phyloP scores from a whole-genome alignment of 1,140 invertebrate species.

The Stegodyphus mimosarum region DNA sequence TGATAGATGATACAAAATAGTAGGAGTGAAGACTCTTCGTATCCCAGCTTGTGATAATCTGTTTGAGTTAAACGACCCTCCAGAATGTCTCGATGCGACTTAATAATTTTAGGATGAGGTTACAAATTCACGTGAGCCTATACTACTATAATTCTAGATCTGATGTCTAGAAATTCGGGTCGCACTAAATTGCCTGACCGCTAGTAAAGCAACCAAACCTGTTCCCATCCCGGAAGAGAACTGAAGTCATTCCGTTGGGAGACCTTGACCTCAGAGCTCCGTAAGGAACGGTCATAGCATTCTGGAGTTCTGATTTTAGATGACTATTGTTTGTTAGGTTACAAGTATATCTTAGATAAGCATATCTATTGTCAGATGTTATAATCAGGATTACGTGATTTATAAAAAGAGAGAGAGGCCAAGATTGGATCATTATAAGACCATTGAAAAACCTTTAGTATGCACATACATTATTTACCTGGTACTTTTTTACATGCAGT shows the following conservation, averaged over 20 bases:
- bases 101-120: too few species aligned
- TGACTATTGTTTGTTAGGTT: not conserved
- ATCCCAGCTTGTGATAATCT: too few species aligned
- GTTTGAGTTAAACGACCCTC: too few species aligned
- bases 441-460: too few species aligned
- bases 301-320: not conserved
- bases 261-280: conserved; percentile 18
- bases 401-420: too few species aligned
- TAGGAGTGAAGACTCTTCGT: too few species aligned
- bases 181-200: conserved; percentile 18
- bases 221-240: conserved; percentile 32
- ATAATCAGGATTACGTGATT: not conserved
- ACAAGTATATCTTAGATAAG: not conserved
- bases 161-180: conserved; percentile 14
- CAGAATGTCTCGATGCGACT: too few species aligned
- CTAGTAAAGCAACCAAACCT: not conserved
- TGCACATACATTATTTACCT: too few species aligned
- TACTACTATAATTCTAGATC: not conserved
- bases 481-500: too few species aligned
- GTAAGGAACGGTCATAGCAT: conserved; percentile 21
- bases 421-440: too few species aligned
- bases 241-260: not conserved
- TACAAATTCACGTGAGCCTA: too few species aligned
- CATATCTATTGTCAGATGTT: not conserved
- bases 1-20: too few species aligned